phyloP scores from a whole-genome alignment of 2,888 invertebrate species.

The Lepeophtheirus nordmannii region DNA sequence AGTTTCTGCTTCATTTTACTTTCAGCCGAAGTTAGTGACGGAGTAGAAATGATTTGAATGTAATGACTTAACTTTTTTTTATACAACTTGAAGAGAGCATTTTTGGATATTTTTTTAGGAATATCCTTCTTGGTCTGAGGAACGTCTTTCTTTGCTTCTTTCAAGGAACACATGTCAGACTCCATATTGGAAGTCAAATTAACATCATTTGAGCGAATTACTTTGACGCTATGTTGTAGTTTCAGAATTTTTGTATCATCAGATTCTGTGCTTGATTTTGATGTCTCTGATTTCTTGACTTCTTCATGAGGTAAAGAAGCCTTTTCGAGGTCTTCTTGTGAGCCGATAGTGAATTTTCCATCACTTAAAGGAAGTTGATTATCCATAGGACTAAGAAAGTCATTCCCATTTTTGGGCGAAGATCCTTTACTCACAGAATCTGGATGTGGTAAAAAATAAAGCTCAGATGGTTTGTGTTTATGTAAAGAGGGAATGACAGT shows the following conservation, averaged over 20 bases:
- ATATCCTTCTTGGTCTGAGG: no score
- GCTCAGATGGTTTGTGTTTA: background rate
- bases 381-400: background rate
- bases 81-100: background rate
- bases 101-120: background rate
- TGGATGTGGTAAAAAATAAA: background rate
- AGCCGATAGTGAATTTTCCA: background rate
- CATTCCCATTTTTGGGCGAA: background rate
- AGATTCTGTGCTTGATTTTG: background rate
- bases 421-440: background rate
- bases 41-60: conserved; percentile 15
- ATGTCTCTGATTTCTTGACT: background rate
- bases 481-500: background rate
- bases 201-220: background rate
- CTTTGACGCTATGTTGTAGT: background rate
- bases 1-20: conserved; percentile 21
- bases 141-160: background rate
- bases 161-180: background rate
- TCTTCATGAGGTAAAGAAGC: background rate
- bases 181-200: background rate
- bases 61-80: conserved; percentile 15
- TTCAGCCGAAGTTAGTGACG: conserved; percentile 11
- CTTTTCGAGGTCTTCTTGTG: background rate
- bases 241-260: background rate
- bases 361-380: background rate